phyloP scores from a whole-genome alignment of 2,113 vertebrate genomes.

The Platysteira castanea region DNA sequence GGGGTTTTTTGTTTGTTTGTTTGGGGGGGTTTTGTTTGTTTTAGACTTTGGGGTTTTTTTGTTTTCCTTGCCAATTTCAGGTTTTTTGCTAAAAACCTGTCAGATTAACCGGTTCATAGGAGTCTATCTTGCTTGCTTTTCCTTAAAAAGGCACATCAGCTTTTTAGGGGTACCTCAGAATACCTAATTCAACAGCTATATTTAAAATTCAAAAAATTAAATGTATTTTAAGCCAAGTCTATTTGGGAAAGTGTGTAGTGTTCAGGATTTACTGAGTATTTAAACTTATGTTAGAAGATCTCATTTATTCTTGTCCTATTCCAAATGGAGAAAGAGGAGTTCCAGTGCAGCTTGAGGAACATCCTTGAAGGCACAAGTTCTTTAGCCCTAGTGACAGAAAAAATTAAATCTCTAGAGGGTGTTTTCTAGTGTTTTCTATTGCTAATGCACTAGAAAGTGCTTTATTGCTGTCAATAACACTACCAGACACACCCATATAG shows the following conservation, averaged over 20 bases:
- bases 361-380: not conserved
- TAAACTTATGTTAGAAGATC: not conserved
- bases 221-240: not conserved
- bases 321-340: not conserved
- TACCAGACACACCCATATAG: not conserved
- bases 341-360: not conserved
- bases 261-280: not conserved
- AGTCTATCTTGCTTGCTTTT: not conserved
- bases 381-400: not conserved
- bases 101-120: not conserved
- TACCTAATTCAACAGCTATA: not conserved
- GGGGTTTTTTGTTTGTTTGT: not conserved
- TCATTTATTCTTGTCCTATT: not conserved
- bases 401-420: not conserved
- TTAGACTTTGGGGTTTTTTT: no score
- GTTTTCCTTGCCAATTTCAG: not conserved
- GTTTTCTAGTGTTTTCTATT: not conserved
- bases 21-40: no score
- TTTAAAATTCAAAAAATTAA: not conserved
- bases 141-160: not conserved
- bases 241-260: not conserved
- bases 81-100: not conserved
- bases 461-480: not conserved
- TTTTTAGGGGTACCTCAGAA: not conserved
- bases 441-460: not conserved